These are phyloP conservation scores for Platysteira castanea DNA, from an alignment of 2,113 vertebrate species.

Conservation along the genomic window DNA sequence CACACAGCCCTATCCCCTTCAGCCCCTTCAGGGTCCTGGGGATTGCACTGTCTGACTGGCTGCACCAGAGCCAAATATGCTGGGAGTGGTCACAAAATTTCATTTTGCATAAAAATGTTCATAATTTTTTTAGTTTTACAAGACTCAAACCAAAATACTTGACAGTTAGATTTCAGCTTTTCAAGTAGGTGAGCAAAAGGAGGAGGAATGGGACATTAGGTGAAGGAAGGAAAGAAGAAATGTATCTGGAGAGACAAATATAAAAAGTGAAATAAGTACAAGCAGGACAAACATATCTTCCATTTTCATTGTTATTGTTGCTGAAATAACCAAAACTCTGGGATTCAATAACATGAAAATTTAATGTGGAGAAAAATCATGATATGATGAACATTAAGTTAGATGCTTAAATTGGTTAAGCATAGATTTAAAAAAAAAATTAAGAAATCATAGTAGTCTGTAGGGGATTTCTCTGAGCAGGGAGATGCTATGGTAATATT, in stretches of 20 bases:
- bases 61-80: neutral
- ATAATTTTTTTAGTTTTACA: neutral
- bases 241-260: neutral
- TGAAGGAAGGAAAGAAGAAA: neutral
- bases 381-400: neutral
- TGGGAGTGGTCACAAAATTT: neutral
- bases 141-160: neutral
- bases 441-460: rapidly evolving
- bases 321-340: neutral
- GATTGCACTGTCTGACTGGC: neutral
- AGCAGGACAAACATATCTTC: neutral
- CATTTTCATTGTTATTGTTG: neutral
- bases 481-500: no score
- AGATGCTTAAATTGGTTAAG: neutral
- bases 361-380: neutral
- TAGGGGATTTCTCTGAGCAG: no score
- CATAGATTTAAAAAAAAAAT: neutral
- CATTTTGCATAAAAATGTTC: neutral
- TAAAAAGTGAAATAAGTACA: neutral
- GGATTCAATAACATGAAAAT: neutral
- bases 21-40: neutral
- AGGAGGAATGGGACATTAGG: neutral
- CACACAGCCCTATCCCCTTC: neutral
- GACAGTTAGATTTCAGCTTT: neutral
- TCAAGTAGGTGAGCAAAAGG: neutral